Evolutionary conservation across 2,113 vertebrate species (phyloP).

Genomic region (Benitochromis conjunctus): DNA sequence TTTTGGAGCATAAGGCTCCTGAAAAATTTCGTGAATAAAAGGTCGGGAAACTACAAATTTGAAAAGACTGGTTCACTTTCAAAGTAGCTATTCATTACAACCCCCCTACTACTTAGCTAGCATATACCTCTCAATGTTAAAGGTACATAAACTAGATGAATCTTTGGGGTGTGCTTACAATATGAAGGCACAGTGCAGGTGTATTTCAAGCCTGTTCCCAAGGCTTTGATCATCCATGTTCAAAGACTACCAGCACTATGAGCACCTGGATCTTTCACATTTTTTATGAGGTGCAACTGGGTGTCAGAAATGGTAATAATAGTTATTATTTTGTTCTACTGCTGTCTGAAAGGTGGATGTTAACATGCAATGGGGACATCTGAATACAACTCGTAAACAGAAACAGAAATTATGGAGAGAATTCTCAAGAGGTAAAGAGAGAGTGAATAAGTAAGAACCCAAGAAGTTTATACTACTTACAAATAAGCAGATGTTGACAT

Average conservation of each 20-base stretch:
- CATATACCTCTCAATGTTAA: not conserved
- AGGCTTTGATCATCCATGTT: slow-evolving; percentile 48
- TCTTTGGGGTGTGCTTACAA: not conserved
- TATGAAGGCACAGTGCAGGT: not conserved
- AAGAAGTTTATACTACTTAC: not conserved
- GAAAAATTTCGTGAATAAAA: not conserved
- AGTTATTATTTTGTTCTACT: slow-evolving; percentile 41
- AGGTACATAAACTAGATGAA: not conserved
- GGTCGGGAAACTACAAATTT: not conserved
- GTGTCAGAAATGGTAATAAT: slow-evolving; percentile 53
- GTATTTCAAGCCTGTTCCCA: not conserved
- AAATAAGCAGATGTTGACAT: not conserved
- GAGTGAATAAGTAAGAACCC: not conserved
- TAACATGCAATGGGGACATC: slow-evolving; percentile 17
- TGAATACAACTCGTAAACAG: slow-evolving; percentile 13
- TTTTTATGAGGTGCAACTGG: slow-evolving; percentile 25
- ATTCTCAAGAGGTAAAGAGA: not conserved
- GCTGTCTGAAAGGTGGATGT: slow-evolving; percentile 37
- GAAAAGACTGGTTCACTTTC: slow-evolving; percentile 2
- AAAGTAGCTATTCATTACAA: slow-evolving; percentile 17
- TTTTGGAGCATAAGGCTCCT: not conserved
- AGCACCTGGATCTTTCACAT: slow-evolving; percentile 54
- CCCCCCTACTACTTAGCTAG: not conserved
- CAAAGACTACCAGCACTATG: slow-evolving; percentile 5
- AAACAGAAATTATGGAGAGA: not conserved